A percentile compares a stretch with the other conserved stretches of the same genome.
Conservation (phyloP, 2,113 vertebrate species). For the Myrmecobius fasciatus region DNA sequence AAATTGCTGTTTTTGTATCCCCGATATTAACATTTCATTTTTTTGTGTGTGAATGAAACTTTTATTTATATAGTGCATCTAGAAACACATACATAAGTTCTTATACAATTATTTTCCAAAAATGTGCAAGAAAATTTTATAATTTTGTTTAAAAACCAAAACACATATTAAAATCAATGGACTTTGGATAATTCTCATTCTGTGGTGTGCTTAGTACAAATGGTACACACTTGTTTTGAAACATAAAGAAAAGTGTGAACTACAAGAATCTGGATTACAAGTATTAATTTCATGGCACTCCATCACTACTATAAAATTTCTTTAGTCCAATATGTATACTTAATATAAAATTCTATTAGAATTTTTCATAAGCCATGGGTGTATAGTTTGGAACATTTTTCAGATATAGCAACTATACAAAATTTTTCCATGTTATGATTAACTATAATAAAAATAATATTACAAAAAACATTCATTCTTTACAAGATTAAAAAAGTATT, state of each 20-base stretch:
- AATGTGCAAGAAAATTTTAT: conserved; percentile 86
- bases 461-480: no score
- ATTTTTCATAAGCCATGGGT: no score
- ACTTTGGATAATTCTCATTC: conserved; percentile 91
- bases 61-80: conserved; percentile 96
- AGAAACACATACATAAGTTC: conserved; percentile 95
- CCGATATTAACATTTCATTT: conserved; percentile 18
- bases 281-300: conserved; percentile 89
- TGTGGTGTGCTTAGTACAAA: conserved; percentile 76
- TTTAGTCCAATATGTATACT: conserved; percentile 74
- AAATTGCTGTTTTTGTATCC: not conserved
- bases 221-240: conserved; percentile 81
- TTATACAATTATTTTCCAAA: conserved; percentile 91
- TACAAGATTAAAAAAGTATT: conserved; percentile 12
- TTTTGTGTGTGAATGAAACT: conserved; percentile 87
- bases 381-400: no score
- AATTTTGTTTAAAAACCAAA: conserved; percentile 89
- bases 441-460: no score
- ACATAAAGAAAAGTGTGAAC: conserved; percentile 91
- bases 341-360: no score
- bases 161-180: conserved; percentile 90
- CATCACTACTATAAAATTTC: no score
- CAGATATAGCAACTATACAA: no score
- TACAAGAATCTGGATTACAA: conserved; percentile 91
- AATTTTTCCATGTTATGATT: no score